Evolutionary conservation across 35 echinoderm and acorn worm species (phyloP), one percentile per base, ranked within the genome.

Genomic region (Apostichopus parvimensis): DNA sequence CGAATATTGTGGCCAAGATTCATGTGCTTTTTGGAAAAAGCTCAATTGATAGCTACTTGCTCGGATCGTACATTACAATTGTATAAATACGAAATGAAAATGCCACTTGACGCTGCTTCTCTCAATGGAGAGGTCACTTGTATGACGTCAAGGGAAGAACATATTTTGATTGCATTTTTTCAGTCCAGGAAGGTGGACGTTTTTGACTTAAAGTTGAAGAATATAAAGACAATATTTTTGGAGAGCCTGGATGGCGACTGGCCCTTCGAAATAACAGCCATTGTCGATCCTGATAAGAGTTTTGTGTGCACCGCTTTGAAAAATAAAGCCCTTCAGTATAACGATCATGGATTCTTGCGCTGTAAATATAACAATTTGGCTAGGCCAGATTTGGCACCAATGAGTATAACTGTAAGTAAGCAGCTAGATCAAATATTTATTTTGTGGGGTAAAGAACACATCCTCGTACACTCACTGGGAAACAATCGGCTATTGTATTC

Each of bases 241-340:
- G 71, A 75, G n/a, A 5, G 17, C 17, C 2, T 75, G 15, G 71
- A 75, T 75, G 6, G 17, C 18, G 71, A 75, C 17, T 75, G 71
- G 71, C 71, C 71, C 6, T 18, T 75, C 11, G 71, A 75, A 18
- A 75, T 75, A 75, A 75, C 71, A 20, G 71, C 21, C 7, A 75
- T 22, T 4, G n/a, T 20, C 0, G 17, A 75, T 75, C 71, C 71
- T 4, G 4, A 20, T 75, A 75, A 75, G 18, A 75, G 24, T 7
- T 75, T 75, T 20, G 17, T 75, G 7, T 75, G 71, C 17, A 75
- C 71, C 14, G 18, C 71, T 18, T 1, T 75, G 17, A 8, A n/a
- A 7, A 75, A 75, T 22, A 75, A 75, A 75, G 71, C 71, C 21
- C n/a, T 75, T 7, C 71, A 75, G 71, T 75, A 75, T 75, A 75